phyloP scores from a whole-genome alignment of 2,888 invertebrate species.

The Acanthoscelides obtectus region DNA sequence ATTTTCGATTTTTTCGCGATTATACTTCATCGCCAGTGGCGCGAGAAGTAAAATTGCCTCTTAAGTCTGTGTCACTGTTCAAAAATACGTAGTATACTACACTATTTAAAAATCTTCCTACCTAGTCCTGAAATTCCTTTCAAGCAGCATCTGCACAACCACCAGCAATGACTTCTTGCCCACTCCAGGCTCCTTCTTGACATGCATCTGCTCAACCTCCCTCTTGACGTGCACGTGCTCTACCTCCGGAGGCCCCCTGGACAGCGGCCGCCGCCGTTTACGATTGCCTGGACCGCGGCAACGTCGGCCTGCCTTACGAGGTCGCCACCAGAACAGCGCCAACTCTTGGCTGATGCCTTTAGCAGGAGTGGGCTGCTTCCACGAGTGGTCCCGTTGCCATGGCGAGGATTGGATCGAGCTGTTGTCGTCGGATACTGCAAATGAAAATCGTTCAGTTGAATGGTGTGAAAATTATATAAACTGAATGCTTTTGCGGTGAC shows the following conservation, averaged over 20 bases:
- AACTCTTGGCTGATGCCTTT: conserved; percentile 70
- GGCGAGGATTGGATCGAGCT: conserved; percentile 87
- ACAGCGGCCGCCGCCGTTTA: conserved; percentile 62
- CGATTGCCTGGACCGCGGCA: conserved; percentile 41
- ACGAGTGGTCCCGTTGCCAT: conserved; percentile 86
- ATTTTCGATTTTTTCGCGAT: too few species aligned
- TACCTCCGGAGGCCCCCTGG: conserved; percentile 40
- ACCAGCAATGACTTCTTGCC: conserved; percentile 22
- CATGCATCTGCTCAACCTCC: neutral
- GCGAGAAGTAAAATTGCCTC: too few species aligned
- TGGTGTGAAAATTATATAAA: too few species aligned
- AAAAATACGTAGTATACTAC: too few species aligned
- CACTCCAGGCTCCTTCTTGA: neutral
- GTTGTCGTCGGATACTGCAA: conserved; percentile 86
- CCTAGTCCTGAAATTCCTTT: conserved; percentile 33
- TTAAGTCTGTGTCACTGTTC: too few species aligned
- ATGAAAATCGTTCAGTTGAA: too few species aligned
- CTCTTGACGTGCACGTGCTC: neutral
- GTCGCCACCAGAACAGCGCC: conserved; percentile 64
- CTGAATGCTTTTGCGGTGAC: too few species aligned
- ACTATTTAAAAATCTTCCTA: conserved; percentile 13
- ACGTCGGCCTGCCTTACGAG: conserved; percentile 41
- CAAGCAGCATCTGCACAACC: conserved; percentile 39
- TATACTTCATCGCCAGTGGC: too few species aligned
- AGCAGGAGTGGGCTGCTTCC: conserved; percentile 78